Conservation (phyloP, 1,140 invertebrate genomes). For the Plectrocnemia conspersa region DNA sequence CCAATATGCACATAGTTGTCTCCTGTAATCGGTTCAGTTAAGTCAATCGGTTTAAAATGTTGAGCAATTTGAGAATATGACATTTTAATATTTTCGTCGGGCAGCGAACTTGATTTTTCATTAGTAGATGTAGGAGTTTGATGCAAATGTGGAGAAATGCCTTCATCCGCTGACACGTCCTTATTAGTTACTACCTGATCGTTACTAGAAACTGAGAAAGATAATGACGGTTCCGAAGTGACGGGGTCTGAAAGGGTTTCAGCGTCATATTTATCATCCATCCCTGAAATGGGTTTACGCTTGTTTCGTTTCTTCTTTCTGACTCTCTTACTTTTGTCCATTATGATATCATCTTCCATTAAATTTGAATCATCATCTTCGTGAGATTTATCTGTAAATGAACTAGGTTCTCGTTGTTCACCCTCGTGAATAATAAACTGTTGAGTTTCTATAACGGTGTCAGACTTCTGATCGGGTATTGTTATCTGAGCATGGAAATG, state of each 20-base stretch:
- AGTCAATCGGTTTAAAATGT: conserved; percentile 48
- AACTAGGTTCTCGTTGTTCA: conserved; percentile 17
- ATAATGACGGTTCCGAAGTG: conserved; percentile 46
- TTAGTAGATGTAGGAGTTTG: conserved; percentile 15
- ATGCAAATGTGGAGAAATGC: conserved; percentile 39
- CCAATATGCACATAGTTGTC: conserved; percentile 27
- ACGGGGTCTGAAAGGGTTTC: conserved; percentile 51
- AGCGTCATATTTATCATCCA: conserved; percentile 39
- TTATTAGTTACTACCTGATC: conserved; percentile 40
- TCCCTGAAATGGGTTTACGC: conserved; percentile 29
- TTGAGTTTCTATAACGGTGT: conserved; percentile 25
- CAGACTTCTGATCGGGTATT: conserved; percentile 49
- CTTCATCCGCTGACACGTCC: conserved; percentile 48
- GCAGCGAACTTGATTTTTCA: conserved; percentile 3
- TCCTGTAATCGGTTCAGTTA: conserved; percentile 7
- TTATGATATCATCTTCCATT: conserved; percentile 31
- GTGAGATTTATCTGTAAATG: conserved; percentile 2
- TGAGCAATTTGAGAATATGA: conserved; percentile 50
- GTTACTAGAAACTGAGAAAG: conserved; percentile 45
- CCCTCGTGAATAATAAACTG: conserved; percentile 29
- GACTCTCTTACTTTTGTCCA: conserved; percentile 43
- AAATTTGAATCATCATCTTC: conserved; percentile 30
- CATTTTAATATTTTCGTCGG: conserved; percentile 36
- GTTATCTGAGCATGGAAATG: conserved; percentile 58
- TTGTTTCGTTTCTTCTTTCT: conserved; percentile 47